phyloP scores from a whole-genome alignment of 2,113 vertebrate species.

The Petaurus breviceps region DNA sequence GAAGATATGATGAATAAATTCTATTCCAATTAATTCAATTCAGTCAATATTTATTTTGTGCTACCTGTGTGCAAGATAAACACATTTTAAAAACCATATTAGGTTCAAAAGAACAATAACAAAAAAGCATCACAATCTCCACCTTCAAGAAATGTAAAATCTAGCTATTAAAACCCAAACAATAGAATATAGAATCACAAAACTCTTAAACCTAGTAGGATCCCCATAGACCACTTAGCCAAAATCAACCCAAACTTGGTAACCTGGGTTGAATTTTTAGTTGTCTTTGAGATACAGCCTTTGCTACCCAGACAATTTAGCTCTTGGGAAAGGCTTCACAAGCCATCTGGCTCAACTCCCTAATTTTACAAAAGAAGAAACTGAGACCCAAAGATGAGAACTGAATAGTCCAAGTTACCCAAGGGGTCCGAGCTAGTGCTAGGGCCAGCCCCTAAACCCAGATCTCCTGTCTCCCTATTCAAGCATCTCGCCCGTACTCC shows the following conservation, averaged over 20 bases:
- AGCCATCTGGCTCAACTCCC: neutral
- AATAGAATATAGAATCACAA: neutral
- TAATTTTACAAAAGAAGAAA: neutral
- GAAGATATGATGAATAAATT: neutral
- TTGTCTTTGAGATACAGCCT: neutral
- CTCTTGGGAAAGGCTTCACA: neutral
- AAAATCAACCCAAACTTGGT: neutral
- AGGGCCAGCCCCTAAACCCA: neutral
- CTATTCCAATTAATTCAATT: neutral
- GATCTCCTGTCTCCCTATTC: neutral
- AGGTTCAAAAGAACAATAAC: neutral
- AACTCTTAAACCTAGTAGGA: neutral
- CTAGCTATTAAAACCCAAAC: neutral
- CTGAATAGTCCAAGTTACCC: neutral
- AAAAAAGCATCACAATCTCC: too few species aligned
- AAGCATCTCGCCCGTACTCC: neutral
- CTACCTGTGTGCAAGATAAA: neutral
- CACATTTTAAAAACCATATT: neutral
- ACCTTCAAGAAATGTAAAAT: neutral
- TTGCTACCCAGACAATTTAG: neutral
- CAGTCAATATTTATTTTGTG: neutral
- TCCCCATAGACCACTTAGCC: neutral
- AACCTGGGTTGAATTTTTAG: neutral
- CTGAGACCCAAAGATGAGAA: neutral
- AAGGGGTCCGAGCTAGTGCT: neutral